These are phyloP conservation scores for Apogon talboti DNA, from an alignment of 2,797 vertebrate genomes.

Conservation along the genomic window DNA sequence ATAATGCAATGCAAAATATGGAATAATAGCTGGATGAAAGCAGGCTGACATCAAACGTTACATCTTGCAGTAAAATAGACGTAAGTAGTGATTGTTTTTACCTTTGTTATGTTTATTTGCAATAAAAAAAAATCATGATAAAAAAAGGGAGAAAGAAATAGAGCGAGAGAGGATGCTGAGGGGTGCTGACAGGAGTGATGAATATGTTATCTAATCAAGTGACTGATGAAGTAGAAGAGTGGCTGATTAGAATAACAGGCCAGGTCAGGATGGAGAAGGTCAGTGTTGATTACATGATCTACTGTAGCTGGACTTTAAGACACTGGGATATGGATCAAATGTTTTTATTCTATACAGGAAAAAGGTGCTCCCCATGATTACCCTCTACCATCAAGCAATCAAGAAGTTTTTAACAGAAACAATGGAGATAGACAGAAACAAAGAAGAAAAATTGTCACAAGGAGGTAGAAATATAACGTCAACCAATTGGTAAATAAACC, in stretches of 20 bases:
- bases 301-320: constrained; percentile 43
- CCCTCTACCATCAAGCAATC: not conserved
- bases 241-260: constrained; percentile 65
- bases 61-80: not conserved
- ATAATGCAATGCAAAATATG: not conserved
- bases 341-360: constrained; percentile 4
- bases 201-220: constrained; percentile 68
- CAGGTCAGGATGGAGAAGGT: constrained; percentile 62
- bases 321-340: constrained; percentile 12
- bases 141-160: not conserved
- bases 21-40: not conserved
- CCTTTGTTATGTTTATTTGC: not conserved
- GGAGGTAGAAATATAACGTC: not conserved
- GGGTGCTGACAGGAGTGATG: constrained; percentile 30
- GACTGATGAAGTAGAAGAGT: constrained; percentile 52
- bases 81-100: not conserved
- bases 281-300: constrained; percentile 46
- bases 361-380: not conserved
- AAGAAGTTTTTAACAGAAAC: not conserved
- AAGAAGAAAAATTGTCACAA: constrained; percentile 1
- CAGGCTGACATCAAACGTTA: constrained; percentile 10
- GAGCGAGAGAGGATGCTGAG: not conserved
- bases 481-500: not conserved
- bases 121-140: not conserved
- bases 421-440: not conserved